These are phyloP conservation scores for Thalassoma bifasciatum DNA, from an alignment of 2,113 vertebrate species.

Conservation along the genomic window DNA sequence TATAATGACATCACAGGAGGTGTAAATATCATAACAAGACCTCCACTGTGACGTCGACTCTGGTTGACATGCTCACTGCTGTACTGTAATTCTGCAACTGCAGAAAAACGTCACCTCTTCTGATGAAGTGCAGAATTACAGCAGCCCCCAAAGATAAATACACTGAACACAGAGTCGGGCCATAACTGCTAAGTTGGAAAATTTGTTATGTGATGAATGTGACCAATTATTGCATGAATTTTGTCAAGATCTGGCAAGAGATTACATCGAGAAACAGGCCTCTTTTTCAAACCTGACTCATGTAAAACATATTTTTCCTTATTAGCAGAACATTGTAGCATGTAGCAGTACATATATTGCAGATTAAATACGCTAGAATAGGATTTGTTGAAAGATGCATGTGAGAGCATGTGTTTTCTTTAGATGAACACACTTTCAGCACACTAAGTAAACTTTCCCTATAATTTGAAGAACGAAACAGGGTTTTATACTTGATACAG, in stretches of 20 bases:
- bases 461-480: conserved; percentile 18
- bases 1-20: not conserved
- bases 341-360: conserved; percentile 3
- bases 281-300: not conserved
- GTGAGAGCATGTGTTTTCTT: not conserved
- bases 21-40: not conserved
- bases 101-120: not conserved
- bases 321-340: not conserved
- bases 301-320: not conserved
- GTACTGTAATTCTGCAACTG: not conserved
- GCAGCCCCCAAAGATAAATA: not conserved
- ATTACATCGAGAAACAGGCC: not conserved
- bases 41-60: not conserved
- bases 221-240: not conserved
- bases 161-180: not conserved
- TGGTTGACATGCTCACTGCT: not conserved
- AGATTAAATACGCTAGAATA: not conserved
- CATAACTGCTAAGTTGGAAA: not conserved
- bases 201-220: not conserved
- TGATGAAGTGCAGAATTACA: conserved; percentile 22
- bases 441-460: not conserved
- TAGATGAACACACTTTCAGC: not conserved
- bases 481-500: conserved; percentile 27
- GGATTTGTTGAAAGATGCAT: not conserved
- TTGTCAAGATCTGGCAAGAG: not conserved